These are phyloP conservation scores for Macrophya annulata DNA, from an alignment of 2,888 invertebrate species.

Conservation along the genomic window DNA sequence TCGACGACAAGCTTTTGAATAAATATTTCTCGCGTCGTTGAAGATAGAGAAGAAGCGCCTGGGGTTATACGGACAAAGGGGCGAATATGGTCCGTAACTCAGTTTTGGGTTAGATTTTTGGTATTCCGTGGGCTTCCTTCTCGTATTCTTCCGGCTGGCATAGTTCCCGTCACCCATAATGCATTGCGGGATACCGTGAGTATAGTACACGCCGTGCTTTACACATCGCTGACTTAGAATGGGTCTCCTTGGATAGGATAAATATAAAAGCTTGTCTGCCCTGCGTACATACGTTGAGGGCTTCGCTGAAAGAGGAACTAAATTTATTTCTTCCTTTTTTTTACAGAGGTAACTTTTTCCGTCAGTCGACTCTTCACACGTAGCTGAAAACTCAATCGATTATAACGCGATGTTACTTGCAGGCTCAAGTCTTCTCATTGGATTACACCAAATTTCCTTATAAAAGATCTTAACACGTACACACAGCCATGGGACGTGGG, in stretches of 20 bases:
- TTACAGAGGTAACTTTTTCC: neutral
- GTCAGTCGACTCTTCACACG: neutral
- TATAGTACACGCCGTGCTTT: slow-evolving; percentile 37
- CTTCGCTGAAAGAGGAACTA: slow-evolving; percentile 15
- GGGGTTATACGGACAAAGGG: neutral
- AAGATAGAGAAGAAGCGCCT: neutral
- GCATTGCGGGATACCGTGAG: slow-evolving; percentile 41
- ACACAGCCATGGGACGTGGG: neutral
- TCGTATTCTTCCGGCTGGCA: slow-evolving; percentile 51
- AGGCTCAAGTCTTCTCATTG: neutral
- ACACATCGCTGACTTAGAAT: slow-evolving; percentile 50
- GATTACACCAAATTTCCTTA: neutral
- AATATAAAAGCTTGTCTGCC: slow-evolving; percentile 48
- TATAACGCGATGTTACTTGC: neutral
- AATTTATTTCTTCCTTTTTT: neutral
- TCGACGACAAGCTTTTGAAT: slow-evolving; percentile 14
- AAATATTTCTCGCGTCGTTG: slow-evolving; percentile 43
- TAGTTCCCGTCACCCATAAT: slow-evolving; percentile 48
- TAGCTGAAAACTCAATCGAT: slow-evolving; percentile 24
- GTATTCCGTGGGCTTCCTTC: slow-evolving; percentile 51
- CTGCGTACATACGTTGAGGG: slow-evolving; percentile 23
- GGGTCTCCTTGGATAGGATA: slow-evolving; percentile 43
- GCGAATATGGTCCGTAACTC: slow-evolving; percentile 38
- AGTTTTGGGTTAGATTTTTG: slow-evolving; percentile 51
- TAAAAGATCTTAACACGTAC: neutral